These are phyloP conservation scores for Smithornis capensis DNA, from an alignment of 2,113 vertebrate species.

Conservation along the genomic window DNA sequence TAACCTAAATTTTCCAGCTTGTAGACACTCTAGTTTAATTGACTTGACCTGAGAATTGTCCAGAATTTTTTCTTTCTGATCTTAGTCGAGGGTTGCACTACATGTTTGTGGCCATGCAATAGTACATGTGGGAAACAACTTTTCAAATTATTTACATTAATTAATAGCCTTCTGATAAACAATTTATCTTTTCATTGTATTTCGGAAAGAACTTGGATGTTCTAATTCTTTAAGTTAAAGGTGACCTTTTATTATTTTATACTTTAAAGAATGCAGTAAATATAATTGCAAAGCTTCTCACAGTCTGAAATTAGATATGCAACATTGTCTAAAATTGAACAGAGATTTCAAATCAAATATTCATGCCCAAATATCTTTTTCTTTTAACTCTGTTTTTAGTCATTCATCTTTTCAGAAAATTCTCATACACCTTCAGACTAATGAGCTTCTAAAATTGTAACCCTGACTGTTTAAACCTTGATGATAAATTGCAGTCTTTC, in stretches of 20 bases:
- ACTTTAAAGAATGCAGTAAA: background rate
- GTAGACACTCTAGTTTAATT: background rate
- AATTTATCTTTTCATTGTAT: background rate
- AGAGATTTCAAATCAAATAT: background rate
- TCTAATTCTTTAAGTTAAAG: background rate
- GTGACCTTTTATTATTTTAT: background rate
- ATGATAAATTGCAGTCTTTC: constrained; percentile 18
- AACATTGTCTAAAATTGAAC: background rate
- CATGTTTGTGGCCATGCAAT: background rate
- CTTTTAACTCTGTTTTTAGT: constrained; percentile 35
- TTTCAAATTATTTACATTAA: background rate
- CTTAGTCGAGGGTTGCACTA: background rate
- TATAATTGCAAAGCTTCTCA: background rate
- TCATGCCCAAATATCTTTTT: background rate
- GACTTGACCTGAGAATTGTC: background rate
- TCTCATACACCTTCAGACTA: constrained; percentile 7
- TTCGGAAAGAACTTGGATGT: background rate
- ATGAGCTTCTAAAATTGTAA: constrained; percentile 31
- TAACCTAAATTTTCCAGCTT: background rate
- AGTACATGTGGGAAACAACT: background rate
- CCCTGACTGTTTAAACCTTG: background rate
- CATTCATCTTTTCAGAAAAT: constrained; percentile 17
- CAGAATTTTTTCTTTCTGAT: background rate
- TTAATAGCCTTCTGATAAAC: background rate
- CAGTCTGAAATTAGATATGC: background rate